phyloP scores from a whole-genome alignment of 2,113 vertebrate species.

The Petrocephalus microphthalmus region DNA sequence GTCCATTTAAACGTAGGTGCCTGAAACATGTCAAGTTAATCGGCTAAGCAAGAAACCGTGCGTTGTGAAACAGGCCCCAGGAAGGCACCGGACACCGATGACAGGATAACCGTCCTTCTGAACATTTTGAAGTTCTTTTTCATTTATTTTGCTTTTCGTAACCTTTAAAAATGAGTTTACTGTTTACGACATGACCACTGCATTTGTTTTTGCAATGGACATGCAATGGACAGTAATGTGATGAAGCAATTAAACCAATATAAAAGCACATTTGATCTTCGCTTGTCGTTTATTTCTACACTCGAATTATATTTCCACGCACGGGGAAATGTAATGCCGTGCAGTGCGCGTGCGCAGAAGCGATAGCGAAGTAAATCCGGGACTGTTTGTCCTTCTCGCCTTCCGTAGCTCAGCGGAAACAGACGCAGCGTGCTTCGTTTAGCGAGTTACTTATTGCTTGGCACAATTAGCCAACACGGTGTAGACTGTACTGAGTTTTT shows the following conservation, averaged over 20 bases:
- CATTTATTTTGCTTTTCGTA: not conserved
- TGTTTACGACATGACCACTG: not conserved
- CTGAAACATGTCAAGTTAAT: not conserved
- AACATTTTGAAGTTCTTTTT: not conserved
- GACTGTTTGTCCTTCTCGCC: constrained; percentile 23
- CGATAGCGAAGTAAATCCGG: not conserved
- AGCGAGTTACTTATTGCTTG: not conserved
- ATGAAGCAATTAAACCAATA: not conserved
- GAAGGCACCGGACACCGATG: not conserved
- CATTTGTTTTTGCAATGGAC: not conserved
- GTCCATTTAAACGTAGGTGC: not conserved
- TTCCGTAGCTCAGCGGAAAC: constrained; percentile 27
- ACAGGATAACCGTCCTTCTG: not conserved
- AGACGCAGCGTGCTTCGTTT: constrained; percentile 33
- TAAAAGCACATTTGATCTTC: not conserved
- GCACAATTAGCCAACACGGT: not conserved
- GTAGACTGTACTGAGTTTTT: not conserved
- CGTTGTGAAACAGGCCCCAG: not conserved
- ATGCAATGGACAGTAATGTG: not conserved
- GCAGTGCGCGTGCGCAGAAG: too few relatives aligned
- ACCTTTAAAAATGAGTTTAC: not conserved
- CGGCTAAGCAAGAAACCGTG: not conserved
- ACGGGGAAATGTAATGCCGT: not conserved
- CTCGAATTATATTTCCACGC: not conserved
- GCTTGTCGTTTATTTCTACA: not conserved